These are phyloP conservation scores for Hesperia comma DNA, from an alignment of 2,888 invertebrate species.

Conservation along the genomic window DNA sequence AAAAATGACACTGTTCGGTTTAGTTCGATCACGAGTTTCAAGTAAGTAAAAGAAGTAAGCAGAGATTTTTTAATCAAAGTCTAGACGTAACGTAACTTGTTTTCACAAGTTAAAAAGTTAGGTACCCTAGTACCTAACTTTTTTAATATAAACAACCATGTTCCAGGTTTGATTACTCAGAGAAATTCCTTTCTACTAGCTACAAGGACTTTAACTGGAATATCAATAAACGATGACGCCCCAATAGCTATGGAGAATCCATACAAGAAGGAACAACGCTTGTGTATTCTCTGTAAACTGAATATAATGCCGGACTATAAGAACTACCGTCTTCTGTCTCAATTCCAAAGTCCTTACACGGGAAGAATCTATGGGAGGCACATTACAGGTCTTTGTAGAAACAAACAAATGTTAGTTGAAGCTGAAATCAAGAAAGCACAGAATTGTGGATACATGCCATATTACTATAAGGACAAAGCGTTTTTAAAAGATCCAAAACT, in stretches of 20 bases:
- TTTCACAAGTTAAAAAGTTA: neutral
- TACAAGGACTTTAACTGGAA: constrained; percentile 21
- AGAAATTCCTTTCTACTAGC: neutral
- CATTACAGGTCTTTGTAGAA: constrained; percentile 95
- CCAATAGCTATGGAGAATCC: constrained; percentile 90
- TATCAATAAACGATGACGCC: constrained; percentile 50
- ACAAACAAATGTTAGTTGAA: constrained; percentile 90
- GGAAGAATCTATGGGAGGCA: constrained; percentile 96
- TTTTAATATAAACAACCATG: neutral
- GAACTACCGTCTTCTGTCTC: constrained; percentile 94
- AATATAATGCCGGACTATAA: constrained; percentile 94
- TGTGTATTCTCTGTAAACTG: constrained; percentile 93
- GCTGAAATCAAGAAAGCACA: constrained; percentile 90
- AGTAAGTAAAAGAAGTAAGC: constrained; percentile 25
- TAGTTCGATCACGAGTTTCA: constrained; percentile 12
- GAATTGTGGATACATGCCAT: constrained; percentile 92
- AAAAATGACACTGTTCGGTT: constrained; percentile 23
- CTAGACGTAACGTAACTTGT: neutral
- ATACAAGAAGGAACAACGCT: constrained; percentile 87
- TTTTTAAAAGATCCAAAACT: constrained; percentile 95
- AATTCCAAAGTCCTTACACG: constrained; percentile 98
- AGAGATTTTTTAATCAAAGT: too few relatives aligned
- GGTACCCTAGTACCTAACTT: neutral
- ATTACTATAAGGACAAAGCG: constrained; percentile 90
- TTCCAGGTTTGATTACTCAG: constrained; percentile 19